phyloP scores from a whole-genome alignment of 53 echinoderm and acorn worm species.

The Antedon mediterranea region DNA sequence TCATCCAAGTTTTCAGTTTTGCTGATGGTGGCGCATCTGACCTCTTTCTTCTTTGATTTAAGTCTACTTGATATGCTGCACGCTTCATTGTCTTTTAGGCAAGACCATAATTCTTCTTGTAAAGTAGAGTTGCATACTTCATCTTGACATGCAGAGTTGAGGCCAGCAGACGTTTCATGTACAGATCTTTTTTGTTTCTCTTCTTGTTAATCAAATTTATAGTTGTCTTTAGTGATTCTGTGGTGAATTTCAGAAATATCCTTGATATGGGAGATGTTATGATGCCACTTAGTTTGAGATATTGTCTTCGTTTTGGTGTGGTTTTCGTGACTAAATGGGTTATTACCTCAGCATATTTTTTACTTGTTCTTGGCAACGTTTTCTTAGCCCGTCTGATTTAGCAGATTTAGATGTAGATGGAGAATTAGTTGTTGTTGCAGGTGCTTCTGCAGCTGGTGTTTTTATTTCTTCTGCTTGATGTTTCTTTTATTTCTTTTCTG shows the following conservation, averaged over 20 bases:
- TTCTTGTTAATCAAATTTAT: too few relatives aligned
- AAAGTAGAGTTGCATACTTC: too few relatives aligned
- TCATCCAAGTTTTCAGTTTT: too few relatives aligned
- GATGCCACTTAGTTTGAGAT: conserved; percentile 10
- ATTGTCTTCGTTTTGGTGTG: conserved; percentile 17
- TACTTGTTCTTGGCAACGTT: conserved; percentile 19
- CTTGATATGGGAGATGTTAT: conserved; percentile 12
- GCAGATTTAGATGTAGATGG: conserved; percentile 3
- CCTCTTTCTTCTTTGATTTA: too few relatives aligned
- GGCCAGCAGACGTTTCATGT: too few relatives aligned
- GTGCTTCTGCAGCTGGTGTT: conserved; percentile 3
- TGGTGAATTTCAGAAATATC: neutral
- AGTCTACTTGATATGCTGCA: too few relatives aligned
- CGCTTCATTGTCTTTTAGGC: too few relatives aligned
- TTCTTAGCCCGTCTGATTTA: conserved; percentile 11
- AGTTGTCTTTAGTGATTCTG: too few relatives aligned
- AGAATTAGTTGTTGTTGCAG: neutral
- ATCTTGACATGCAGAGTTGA: too few relatives aligned
- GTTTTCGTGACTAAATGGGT: conserved; percentile 7
- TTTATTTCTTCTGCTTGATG: conserved; percentile 6
- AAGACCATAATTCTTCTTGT: too few relatives aligned
- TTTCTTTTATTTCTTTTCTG: conserved; percentile 11
- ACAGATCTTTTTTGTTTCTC: too few relatives aligned
- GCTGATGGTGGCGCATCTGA: too few relatives aligned
- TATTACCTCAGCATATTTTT: conserved; percentile 24